A percentile compares a stretch with the other conserved stretches of the same genome.
Conservation (phyloP, 53 echinoderm and acorn worm genomes). For the Echinarachnius parma region DNA sequence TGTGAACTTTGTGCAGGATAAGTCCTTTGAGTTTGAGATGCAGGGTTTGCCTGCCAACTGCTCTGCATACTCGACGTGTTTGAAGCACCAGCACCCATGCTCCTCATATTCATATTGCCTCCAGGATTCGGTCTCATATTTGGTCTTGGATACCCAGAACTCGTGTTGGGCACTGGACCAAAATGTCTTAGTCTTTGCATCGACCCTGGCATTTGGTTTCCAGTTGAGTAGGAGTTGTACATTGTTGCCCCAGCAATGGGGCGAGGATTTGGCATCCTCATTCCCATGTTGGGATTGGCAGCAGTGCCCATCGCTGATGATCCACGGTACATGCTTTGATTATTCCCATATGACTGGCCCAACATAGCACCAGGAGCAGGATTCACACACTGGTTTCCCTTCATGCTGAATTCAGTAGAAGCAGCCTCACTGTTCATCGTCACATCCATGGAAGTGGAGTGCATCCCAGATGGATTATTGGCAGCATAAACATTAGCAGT, state of each 20-base stretch:
- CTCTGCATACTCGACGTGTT: constrained; percentile 2
- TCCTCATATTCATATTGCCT: neutral
- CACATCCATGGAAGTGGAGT: constrained; percentile 17
- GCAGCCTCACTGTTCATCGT: neutral
- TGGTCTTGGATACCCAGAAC: constrained; percentile 19
- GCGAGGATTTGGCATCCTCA: constrained; percentile 28
- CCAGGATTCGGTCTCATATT: constrained; percentile 13
- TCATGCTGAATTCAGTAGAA: constrained; percentile 5
- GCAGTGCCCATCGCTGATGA: neutral
- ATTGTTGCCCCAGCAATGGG: neutral
- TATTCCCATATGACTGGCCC: constrained; percentile 25
- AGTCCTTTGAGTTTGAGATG: neutral
- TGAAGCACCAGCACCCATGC: constrained; percentile 6
- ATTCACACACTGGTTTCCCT: constrained; percentile 32
- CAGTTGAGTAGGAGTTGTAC: neutral
- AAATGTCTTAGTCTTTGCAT: constrained; percentile 35
- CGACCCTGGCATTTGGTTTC: constrained; percentile 24
- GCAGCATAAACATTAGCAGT: constrained; percentile 6
- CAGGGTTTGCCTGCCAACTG: constrained; percentile 1
- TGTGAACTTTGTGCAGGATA: constrained; percentile 5
- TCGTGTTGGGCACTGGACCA: constrained; percentile 37
- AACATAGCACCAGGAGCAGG: constrained; percentile 2
- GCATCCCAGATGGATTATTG: constrained; percentile 20
- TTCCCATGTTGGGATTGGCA: no score
- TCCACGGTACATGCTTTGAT: constrained; percentile 6